Base-by-base conservation (phyloP, 2,888 invertebrate species). In the Cryptocephalus primarius region DNA sequence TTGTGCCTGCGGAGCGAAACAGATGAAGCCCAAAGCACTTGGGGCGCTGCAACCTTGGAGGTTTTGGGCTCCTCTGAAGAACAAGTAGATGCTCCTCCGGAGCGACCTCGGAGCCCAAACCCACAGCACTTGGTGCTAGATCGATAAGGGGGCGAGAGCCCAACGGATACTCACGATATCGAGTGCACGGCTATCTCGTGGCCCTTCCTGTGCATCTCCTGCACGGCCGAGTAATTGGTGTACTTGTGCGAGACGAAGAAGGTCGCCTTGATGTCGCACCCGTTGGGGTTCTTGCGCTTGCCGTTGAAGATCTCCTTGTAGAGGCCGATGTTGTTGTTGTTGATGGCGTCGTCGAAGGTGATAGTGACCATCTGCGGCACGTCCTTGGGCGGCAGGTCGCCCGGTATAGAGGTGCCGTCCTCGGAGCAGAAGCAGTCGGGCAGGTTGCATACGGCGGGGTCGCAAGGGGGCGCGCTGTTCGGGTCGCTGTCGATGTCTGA, bases 391-490 rank as follows among this genome's bases (percentile, higher is more conserved):
- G 88, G 88, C 42, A 90, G 72, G 64, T 90, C 88, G 10, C 88
- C 88, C 51, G 91, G 91, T 58, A 90, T 85, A 39, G 79, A 75
- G 34, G 91, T 91, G 54, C 91, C 91, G 64, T 91, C 91, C 68
- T 91, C 90, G 9, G 91, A 91, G 66, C 92, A 93, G 83, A 91
- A 92, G 68, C 93, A 93, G 68, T 92, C 92, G 34, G 92, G 93
- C 53, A 92, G 75, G 32, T 83, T 83, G 66, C 92, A 93, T 50
- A 90, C 88, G 9, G 81, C 71, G 0, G 87, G 81, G 67, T 92
- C 91, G 67, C 92, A 93, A 12, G 88, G 85, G 44, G 91, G 91
- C 1, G 92, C 92, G 56, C 91, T 78, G 74, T 93, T 92, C 11
- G 92, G 92, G 72, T 93, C 92, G 68, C 88, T 89, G 74, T 91